Base-by-base conservation (phyloP, 1,140 invertebrate species). In the Dinoponera quadriceps region DNA sequence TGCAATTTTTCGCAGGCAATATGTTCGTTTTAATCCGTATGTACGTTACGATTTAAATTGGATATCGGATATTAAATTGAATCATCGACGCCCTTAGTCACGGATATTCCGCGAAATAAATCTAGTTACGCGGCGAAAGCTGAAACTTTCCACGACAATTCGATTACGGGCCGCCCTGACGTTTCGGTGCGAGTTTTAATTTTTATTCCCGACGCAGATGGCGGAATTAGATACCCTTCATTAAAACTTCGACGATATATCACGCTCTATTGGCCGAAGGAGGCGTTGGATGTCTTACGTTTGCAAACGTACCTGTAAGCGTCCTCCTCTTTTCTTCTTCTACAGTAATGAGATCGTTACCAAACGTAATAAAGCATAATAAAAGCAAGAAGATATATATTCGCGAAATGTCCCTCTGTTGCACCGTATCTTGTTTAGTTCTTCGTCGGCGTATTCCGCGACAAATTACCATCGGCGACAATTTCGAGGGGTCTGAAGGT, bases 11-110 rank as follows among this genome's bases (percentile, higher is more conserved):
- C 51, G 65, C 75, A 14, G 25, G 75, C 65, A 71, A 69, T 80
- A 80, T 22, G 65, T 44, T 29, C 75, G 51, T 48, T 80, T 80
- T 80, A 80, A 80, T 80, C 75, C 65, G 18, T 57, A 78, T 78
- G 75, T 57, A 71, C 55, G 75, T 80, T 80, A 80, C 65, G 65
- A 80, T 80, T 80, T 80, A 80, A 80, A 80, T 80, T 80, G 75
- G 75, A 80, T 80, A 80, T 80, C 54, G 75, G 65, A 80, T 80
- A 80, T 80, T 69, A 80, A 80, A 80, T 80, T 80, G 75, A 80
- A 80, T 80, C 65, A 80, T 80, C 65, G 75, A 25, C 54, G 51
- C 65, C 75, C 75, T 80, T 80, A 80, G 75, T 80, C 75, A 57
- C 65, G 75, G 22, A 80, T 80, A 80, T 80, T 80, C 29, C 65